These are phyloP conservation scores for Dromococcyx pavoninus DNA, from an alignment of 2,797 vertebrate species.

Conservation along the genomic window DNA sequence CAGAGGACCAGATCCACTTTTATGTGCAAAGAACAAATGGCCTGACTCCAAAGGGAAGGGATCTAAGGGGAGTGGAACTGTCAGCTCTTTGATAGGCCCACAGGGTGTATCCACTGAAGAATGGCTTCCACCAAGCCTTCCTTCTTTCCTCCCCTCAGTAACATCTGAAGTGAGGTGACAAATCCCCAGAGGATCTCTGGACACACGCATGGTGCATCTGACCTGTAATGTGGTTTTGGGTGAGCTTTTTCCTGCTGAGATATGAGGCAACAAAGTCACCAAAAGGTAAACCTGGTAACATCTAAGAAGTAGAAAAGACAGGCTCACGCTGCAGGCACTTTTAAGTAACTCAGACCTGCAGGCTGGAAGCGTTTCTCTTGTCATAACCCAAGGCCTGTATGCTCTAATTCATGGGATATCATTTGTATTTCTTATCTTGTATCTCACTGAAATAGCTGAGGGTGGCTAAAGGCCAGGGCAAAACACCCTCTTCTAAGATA, in stretches of 20 bases:
- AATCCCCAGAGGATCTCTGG: neutral
- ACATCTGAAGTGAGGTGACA: neutral
- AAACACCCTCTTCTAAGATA: neutral
- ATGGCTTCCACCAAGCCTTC: no score
- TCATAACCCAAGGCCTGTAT: neutral
- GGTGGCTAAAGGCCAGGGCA: neutral
- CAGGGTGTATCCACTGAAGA: neutral
- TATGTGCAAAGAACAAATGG: neutral
- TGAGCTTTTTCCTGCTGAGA: neutral
- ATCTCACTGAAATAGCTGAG: neutral
- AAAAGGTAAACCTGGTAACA: neutral
- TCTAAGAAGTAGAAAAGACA: neutral
- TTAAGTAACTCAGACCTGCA: neutral
- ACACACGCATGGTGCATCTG: accelerated
- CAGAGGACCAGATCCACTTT: neutral
- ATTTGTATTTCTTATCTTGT: neutral
- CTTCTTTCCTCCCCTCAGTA: neutral
- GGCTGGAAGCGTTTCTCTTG: neutral
- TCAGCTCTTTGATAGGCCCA: neutral
- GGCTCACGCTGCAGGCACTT: neutral
- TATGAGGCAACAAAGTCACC: neutral
- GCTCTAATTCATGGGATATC: neutral
- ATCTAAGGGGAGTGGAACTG: neutral
- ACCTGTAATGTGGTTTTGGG: neutral
- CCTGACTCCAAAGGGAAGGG: neutral